phyloP scores from a whole-genome alignment of 2,797 vertebrate species.

The Phrynocephalus guinanensis region DNA sequence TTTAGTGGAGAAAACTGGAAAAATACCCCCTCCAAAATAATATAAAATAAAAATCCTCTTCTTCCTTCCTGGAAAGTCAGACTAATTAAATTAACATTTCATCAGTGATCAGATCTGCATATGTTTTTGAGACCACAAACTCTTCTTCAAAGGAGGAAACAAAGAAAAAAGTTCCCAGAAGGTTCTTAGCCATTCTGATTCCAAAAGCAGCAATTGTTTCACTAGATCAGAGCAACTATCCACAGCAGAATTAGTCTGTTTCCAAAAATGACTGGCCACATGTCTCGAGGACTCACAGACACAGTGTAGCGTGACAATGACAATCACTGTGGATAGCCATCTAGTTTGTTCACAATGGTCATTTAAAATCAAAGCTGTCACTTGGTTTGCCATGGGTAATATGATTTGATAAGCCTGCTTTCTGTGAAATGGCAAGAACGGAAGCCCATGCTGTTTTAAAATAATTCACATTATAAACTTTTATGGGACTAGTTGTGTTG shows the following conservation, averaged over 20 bases:
- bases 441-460: neutral
- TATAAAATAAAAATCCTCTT: no score
- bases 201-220: neutral
- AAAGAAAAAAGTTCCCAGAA: neutral
- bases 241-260: neutral
- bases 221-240: neutral
- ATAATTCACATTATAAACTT: neutral
- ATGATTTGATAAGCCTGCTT: neutral
- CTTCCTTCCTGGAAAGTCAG: neutral
- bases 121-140: neutral
- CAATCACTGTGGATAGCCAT: no score
- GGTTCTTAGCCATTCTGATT: neutral
- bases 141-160: conserved; percentile 6
- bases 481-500: neutral
- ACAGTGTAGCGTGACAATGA: no score
- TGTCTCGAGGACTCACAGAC: neutral
- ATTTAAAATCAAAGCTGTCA: neutral
- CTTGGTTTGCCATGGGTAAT: neutral
- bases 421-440: neutral
- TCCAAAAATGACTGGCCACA: neutral
- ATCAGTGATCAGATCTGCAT: neutral
- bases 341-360: neutral
- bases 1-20: conserved; percentile 37
- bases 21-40: neutral
- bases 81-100: conserved; percentile 29